Evolutionary conservation across 2,888 invertebrate species (phyloP), one percentile per base, ranked within the genome.

Genomic region (Agrilus cyanescens): DNA sequence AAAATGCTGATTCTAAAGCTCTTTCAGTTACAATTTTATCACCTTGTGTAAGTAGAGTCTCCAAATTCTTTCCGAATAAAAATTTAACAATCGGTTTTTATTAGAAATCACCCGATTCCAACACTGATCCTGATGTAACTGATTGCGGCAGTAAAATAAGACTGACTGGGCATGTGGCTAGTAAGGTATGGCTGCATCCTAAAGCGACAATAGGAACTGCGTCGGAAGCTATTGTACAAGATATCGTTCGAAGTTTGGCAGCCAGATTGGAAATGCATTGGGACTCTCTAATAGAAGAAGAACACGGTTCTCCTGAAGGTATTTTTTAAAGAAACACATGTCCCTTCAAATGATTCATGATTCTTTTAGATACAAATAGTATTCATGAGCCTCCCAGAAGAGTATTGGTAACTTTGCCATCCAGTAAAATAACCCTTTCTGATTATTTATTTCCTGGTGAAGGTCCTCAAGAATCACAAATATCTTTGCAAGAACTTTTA

Each of bases 361-460:
- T n/a, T n/a, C n/a, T 65, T 66, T 33, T 57, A 84, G 84, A 83
- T 58, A 77, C 79, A 51, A 78, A 83, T 39, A 85, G 87, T 50
- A 75, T 88, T 50, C 91, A 91, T 57, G 91, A 93, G 64, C 89
- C 90, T 1, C 94, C 94, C 0, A 74, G 90, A 32, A 72, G 93
- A 47, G 86, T 93, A 1, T 74, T 90, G 44, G 83, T 88, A 13
- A 75, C 77, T n/a, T 69, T 88, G 4, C 75, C 79, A 3, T 65
- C 71, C 15, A 71, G 69, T 25, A 67, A 68, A 46, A 70, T 90
- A 34, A 81, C 82, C 48, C 74, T 93, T 30, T 89, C 87, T 40
- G 93, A 94, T 64, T 94, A 94, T 62, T 68, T 93, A 41, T 94
- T 93, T 61, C 89, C 90, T 16, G 93, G 91, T 0, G 93, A 94